Evolutionary conservation across 2,797 vertebrate genomes (phyloP).

Genomic region (Anguilla megastoma): DNA sequence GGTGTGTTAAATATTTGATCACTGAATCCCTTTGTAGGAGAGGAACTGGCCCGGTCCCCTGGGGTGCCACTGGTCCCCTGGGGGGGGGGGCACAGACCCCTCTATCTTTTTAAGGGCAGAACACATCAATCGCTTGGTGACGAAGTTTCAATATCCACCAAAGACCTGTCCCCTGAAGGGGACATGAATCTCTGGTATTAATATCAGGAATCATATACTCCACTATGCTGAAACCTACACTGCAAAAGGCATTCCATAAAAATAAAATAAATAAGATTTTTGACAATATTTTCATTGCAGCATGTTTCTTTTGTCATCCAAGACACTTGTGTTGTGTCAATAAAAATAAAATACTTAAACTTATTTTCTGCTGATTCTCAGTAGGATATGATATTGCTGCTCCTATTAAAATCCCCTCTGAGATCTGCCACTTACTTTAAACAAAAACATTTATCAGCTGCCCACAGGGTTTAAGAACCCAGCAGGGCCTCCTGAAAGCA

Average conservation of each 20-base stretch:
- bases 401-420: neutral
- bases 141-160: neutral
- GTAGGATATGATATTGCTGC: neutral
- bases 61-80: neutral
- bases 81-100: neutral
- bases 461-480: neutral
- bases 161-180: neutral
- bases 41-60: neutral
- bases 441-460: neutral
- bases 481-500: neutral
- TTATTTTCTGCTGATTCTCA: neutral
- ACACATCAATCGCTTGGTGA: neutral
- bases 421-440: neutral
- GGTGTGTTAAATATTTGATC: constrained; percentile 28
- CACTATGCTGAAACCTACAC: neutral
- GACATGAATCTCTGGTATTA: neutral
- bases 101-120: neutral
- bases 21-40: constrained; percentile 11
- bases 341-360: neutral
- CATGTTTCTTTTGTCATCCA: neutral
- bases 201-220: neutral
- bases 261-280: neutral
- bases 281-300: too few species aligned
- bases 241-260: neutral
- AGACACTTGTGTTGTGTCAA: neutral